Evolutionary conservation across 2,113 vertebrate genomes (phyloP).

Genomic region (Paracanthobrama guichenoti): DNA sequence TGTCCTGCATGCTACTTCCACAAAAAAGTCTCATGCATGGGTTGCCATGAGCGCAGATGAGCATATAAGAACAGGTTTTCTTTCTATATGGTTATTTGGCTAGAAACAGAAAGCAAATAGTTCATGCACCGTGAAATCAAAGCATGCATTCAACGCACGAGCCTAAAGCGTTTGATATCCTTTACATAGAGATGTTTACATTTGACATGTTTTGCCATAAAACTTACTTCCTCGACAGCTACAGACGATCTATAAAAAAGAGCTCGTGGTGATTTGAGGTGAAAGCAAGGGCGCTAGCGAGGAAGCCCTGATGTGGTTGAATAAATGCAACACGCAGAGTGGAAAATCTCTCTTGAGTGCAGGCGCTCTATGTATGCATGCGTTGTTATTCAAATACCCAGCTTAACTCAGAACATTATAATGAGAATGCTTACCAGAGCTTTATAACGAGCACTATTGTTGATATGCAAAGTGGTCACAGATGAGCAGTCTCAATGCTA

Average conservation of each 20-base stretch:
- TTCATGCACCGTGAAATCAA: conserved; percentile 58
- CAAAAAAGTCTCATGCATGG: conserved; percentile 54
- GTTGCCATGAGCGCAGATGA: neutral
- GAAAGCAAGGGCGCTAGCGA: conserved; percentile 62
- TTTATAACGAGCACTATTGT: conserved; percentile 11
- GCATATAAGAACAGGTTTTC: neutral
- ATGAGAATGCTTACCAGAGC: conserved; percentile 13
- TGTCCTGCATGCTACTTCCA: conserved; percentile 72
- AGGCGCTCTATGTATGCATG: neutral
- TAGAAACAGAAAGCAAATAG: conserved; percentile 54
- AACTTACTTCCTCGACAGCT: neutral
- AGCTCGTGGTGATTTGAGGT: conserved; percentile 59
- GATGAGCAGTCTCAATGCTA: neutral
- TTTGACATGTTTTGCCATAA: neutral
- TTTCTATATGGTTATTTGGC: neutral
- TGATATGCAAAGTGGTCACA: neutral
- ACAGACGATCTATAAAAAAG: neutral
- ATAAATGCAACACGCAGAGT: neutral
- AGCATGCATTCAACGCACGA: conserved; percentile 65
- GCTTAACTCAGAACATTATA: neutral
- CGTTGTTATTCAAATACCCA: conserved; percentile 14
- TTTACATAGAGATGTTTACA: too few relatives aligned
- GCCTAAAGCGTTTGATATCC: neutral
- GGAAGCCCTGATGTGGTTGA: neutral
- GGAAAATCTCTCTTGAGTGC: conserved; percentile 15